Base-by-base conservation (phyloP, 2,113 vertebrate genomes). In the Bufo gargarizans region DNA sequence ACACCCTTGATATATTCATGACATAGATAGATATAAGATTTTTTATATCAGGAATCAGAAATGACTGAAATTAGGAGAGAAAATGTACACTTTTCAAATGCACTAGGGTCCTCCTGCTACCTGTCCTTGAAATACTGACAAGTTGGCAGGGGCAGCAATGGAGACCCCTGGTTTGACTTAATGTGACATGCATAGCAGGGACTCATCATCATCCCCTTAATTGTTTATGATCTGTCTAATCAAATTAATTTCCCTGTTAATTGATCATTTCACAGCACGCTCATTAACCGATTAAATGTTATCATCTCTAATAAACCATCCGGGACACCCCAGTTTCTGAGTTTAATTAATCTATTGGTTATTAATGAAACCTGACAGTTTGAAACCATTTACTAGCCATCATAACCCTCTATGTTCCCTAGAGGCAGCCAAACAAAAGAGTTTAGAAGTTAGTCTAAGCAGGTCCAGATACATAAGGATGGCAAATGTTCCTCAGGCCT, bases 181-280 rank as follows among this genome's bases (percentile, higher is more conserved):
- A 89, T 78, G 45, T 89, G 87, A 89, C 87, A 89, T 89, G 81
- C 81, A 53, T 84, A 69, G 67, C 87, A 17, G 22, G 61, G 50
- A 20, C 82, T 84, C 87, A 55, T 65, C 74, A 61, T 89, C 87
- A 89, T 16, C 16, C 58, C 55, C n/a, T 76, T 89, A 89, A 89
- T 89, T 89, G 80, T 77, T 84, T 78, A 69, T 84, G 87, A 89
- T 83, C 81, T 69, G 71, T 78, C 81, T 89, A 89, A 89, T 84
- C 59, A 89, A 58, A 89, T 89, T 89, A 89, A 89, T 89, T 89
- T 50, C 87, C 80, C n/a, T 89, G 87, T 89, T 89, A 89, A 89
- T 89, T 84, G 87, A 63, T 84, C 72, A 89, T 89, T 84, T 84
- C 87, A 89, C 81, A 65, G 82, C 81, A 67, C 49, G 12, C 58